These are phyloP conservation scores for Alloplasta piceator DNA, from an alignment of 2,888 invertebrate species.

Conservation along the genomic window DNA sequence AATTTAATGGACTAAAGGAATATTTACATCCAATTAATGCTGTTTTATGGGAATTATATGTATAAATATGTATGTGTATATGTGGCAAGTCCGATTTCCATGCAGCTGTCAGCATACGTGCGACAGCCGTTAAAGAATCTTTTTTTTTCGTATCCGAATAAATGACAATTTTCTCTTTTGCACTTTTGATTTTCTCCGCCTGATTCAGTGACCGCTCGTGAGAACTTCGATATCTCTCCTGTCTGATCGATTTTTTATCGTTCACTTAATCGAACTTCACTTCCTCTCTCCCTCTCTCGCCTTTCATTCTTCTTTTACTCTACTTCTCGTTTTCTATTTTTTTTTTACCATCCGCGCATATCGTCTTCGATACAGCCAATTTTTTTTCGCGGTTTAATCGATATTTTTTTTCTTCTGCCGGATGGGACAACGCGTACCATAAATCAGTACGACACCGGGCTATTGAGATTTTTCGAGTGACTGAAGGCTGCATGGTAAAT, in stretches of 20 bases:
- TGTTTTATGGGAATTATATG: constrained; percentile 37
- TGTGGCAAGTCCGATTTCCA: constrained; percentile 76
- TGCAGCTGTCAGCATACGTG: constrained; percentile 80
- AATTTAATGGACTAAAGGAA: constrained; percentile 55
- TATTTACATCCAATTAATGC: constrained; percentile 57
- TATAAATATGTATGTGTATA: constrained; percentile 33
- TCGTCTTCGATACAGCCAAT: background rate
- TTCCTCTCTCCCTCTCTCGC: constrained; percentile 30
- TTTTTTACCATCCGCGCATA: background rate
- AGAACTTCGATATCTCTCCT: constrained; percentile 29
- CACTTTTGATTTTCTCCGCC: constrained; percentile 32
- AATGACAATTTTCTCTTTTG: constrained; percentile 43
- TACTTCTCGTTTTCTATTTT: constrained; percentile 26
- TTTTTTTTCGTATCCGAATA: constrained; percentile 30
- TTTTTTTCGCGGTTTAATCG: constrained; percentile 43
- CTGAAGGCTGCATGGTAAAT: constrained; percentile 81
- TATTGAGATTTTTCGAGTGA: constrained; percentile 62
- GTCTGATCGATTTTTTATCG: constrained; percentile 33
- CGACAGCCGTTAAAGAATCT: constrained; percentile 74
- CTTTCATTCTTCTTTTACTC: constrained; percentile 48
- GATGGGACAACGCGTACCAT: constrained; percentile 54
- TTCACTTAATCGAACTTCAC: constrained; percentile 31
- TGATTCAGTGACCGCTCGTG: constrained; percentile 30
- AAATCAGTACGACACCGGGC: constrained; percentile 55
- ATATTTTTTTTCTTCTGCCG: constrained; percentile 41